Evolutionary conservation across 1,140 invertebrate species (phyloP).

Genomic region (Musca domestica): DNA sequence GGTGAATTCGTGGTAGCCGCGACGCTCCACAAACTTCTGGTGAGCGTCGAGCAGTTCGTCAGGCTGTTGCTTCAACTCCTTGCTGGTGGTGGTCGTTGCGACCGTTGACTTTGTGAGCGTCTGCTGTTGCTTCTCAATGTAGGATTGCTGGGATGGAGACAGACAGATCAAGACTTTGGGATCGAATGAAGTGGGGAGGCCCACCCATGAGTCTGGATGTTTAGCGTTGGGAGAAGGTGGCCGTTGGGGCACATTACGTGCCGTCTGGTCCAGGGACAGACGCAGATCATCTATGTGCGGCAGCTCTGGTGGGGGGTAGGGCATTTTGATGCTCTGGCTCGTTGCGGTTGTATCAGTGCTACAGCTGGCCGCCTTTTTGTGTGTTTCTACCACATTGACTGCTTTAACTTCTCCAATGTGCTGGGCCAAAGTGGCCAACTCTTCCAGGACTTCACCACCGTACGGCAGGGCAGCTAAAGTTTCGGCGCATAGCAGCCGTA

Average conservation of each 20-base stretch:
- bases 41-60: constrained; percentile 67
- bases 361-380: constrained; percentile 19
- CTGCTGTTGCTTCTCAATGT: constrained; percentile 49
- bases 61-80: constrained; percentile 14
- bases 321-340: constrained; percentile 31
- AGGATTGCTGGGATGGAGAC: constrained; percentile 67
- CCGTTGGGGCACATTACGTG: not conserved
- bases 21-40: constrained; percentile 65
- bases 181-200: constrained; percentile 60
- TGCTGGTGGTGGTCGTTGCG: constrained; percentile 30
- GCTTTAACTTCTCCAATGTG: constrained; percentile 52
- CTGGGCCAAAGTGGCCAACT: constrained; percentile 64
- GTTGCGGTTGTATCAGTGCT: not conserved
- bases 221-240: not conserved
- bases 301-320: constrained; percentile 43
- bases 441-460: constrained; percentile 64
- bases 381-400: constrained; percentile 11
- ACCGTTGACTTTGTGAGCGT: constrained; percentile 53
- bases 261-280: constrained; percentile 27
- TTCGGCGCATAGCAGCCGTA: constrained; percentile 61
- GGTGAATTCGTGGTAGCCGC: constrained; percentile 59
- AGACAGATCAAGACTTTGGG: constrained; percentile 65
- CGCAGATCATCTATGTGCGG: constrained; percentile 44
- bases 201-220: constrained; percentile 56
- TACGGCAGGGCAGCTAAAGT: constrained; percentile 65